Percentiles rank a stretch among this genome's conserved stretches.
These are phyloP conservation scores for Odontothrips loti DNA, from an alignment of 2,888 invertebrate genomes.

Conservation along the genomic window DNA sequence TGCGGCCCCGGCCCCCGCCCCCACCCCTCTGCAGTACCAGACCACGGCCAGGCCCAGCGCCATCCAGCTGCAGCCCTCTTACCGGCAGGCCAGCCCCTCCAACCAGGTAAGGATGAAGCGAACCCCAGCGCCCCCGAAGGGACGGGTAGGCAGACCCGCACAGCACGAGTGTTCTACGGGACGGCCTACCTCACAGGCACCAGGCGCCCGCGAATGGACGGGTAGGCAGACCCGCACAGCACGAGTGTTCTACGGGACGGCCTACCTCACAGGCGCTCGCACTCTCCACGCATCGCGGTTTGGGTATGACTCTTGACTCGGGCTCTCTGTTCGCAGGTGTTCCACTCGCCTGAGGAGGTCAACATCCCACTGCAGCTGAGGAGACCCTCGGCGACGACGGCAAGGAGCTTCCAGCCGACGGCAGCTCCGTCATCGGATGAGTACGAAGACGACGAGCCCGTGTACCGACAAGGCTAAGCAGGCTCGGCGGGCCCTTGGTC, in stretches of 20 bases:
- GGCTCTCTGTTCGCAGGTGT: slow-evolving; percentile 58
- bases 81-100: slow-evolving; percentile 44
- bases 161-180: slow-evolving; percentile 44
- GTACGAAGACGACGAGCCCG: slow-evolving; percentile 21
- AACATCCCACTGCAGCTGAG: slow-evolving; percentile 80
- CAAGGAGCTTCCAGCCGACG: slow-evolving; percentile 16
- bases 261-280: too few species aligned
- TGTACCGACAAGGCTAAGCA: slow-evolving; percentile 1
- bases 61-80: slow-evolving; percentile 44
- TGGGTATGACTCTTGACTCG: too few species aligned
- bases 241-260: too few species aligned
- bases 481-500: background rate
- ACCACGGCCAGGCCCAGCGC: slow-evolving; percentile 44
- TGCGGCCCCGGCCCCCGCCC: slow-evolving; percentile 46
- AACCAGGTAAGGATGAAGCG: slow-evolving; percentile 38
- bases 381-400: slow-evolving; percentile 52
- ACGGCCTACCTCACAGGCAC: slow-evolving; percentile 47
- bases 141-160: slow-evolving; percentile 44
- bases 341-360: slow-evolving; percentile 79
- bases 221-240: too few species aligned
- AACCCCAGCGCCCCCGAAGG: background rate
- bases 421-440: background rate
- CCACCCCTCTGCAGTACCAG: slow-evolving; percentile 34
- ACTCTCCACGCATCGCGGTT: too few species aligned
- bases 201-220: too few species aligned